Conservation (phyloP, 1,140 invertebrate genomes). For the Heterodera schachtii region DNA sequence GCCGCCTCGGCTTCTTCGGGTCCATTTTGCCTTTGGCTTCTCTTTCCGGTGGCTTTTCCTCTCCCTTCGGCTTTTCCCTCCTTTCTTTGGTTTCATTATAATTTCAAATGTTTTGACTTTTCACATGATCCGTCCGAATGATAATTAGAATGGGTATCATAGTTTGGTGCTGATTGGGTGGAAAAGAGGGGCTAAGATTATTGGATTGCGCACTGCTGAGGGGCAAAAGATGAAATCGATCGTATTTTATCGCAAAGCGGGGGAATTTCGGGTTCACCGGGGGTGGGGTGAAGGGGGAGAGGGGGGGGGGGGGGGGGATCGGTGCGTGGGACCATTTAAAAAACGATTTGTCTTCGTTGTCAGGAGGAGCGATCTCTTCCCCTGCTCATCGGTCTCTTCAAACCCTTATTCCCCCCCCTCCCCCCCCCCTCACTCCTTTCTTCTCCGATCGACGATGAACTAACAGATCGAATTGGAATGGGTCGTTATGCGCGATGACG, state of each 20-base stretch:
- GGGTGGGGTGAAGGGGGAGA: background rate
- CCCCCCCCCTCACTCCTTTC: background rate
- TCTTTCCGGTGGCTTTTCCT: too few relatives aligned
- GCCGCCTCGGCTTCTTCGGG: too few relatives aligned
- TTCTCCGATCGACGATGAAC: slow-evolving; percentile 7
- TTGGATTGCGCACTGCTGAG: background rate
- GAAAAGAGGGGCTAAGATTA: background rate
- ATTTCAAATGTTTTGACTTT: too few relatives aligned
- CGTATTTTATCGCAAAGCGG: background rate
- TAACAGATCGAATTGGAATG: slow-evolving; percentile 8
- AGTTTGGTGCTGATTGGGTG: background rate
- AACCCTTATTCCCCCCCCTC: too few relatives aligned
- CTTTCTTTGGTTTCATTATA: too few relatives aligned
- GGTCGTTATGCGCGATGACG: slow-evolving; percentile 15
- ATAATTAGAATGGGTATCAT: background rate
- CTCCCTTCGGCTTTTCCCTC: too few relatives aligned
- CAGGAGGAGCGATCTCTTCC: background rate
- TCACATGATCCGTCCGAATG: background rate
- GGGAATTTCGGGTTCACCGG: background rate
- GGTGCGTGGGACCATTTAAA: slow-evolving; percentile 11
- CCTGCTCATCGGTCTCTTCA: too few relatives aligned
- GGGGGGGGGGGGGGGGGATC: background rate
- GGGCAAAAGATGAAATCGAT: background rate
- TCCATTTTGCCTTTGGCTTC: too few relatives aligned
- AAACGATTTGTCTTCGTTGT: slow-evolving; percentile 10